Base-by-base conservation (phyloP, 1,140 invertebrate species). In the Tetragonula clypearis region DNA sequence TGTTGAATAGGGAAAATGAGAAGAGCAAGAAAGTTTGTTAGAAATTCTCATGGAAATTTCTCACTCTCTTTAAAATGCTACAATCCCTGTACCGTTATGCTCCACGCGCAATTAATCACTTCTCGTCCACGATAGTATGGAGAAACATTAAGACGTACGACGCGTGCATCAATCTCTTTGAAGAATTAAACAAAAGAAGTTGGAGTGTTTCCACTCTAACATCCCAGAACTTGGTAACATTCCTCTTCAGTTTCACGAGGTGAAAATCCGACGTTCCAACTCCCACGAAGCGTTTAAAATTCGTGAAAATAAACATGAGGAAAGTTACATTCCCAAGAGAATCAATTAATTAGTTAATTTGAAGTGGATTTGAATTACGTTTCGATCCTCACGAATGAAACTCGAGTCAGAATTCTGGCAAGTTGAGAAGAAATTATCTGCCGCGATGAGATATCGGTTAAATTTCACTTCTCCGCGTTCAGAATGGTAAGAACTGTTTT, bases 141-240 rank as follows among this genome's bases (percentile, higher is more conserved):
- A 49, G 41, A 78, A 78, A 65, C 75, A 78, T 78, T 78, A 78
- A 78, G 75, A 78, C 49, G 75, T 66, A 78, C 75, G 75, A 66
- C 75, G 75, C 75, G 35, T 26, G 58, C 75, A 78, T 65, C 75
- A 78, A 78, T 78, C 75, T 78, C 75, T 26, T 78, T 78, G 75
- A 78, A 78, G 60, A 60, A 78, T 78, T 78, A 78, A 78, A 62
- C 75, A 78, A 66, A 78, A 65, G 58, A 77, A 62, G 30, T 77
- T 65, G 49, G 41, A 49, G 41, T 49, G 41, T 49, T 49, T 49
- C 41, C 75, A 49, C 60, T 78, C 23, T 78, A 78, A 78, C 75
- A 58, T 78, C 26, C 23, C 75, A 19, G 58, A 26, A 49, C 75
- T 19, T n/a, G 35, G 15, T 49, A 30, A 26, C 58, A 49, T 77